Conservation (phyloP, 2,888 invertebrate species). For the Andrena bucephala region DNA sequence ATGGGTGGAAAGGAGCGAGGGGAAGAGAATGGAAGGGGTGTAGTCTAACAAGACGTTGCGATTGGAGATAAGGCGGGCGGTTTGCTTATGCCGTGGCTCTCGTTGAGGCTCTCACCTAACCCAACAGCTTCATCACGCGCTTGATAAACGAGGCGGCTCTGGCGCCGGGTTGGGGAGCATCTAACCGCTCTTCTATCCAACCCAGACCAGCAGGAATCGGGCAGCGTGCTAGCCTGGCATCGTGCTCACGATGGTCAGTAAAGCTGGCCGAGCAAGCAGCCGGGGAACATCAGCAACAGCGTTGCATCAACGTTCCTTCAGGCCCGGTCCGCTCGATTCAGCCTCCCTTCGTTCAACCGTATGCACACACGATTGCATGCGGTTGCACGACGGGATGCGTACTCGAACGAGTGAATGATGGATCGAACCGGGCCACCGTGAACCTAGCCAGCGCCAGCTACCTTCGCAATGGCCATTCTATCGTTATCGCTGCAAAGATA, state of each 20-base stretch:
- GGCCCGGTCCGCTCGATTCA: constrained; percentile 51
- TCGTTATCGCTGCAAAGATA: constrained; percentile 64
- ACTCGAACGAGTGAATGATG: constrained; percentile 69
- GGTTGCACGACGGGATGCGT: constrained; percentile 55
- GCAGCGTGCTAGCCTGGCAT: not conserved
- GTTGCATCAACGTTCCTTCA: constrained; percentile 23
- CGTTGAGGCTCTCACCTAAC: constrained; percentile 59
- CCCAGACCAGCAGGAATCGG: constrained; percentile 4
- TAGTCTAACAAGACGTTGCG: constrained; percentile 72
- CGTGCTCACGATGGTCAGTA: constrained; percentile 49
- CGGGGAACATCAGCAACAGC: constrained; percentile 44
- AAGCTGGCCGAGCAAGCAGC: constrained; percentile 22
- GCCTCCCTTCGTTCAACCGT: constrained; percentile 48
- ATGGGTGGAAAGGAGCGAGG: not conserved
- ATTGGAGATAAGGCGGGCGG: constrained; percentile 71
- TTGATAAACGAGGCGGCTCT: constrained; percentile 72
- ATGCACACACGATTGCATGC: constrained; percentile 50
- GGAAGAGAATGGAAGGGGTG: not conserved
- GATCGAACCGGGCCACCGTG: constrained; percentile 56
- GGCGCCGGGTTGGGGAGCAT: constrained; percentile 63
- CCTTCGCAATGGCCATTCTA: constrained; percentile 53
- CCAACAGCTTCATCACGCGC: constrained; percentile 79
- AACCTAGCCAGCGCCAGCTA: constrained; percentile 13
- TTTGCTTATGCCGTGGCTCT: constrained; percentile 71
- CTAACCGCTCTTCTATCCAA: constrained; percentile 66